These are phyloP conservation scores for Drosophila paramelanica DNA, from an alignment of 2,888 invertebrate species.

Conservation along the genomic window DNA sequence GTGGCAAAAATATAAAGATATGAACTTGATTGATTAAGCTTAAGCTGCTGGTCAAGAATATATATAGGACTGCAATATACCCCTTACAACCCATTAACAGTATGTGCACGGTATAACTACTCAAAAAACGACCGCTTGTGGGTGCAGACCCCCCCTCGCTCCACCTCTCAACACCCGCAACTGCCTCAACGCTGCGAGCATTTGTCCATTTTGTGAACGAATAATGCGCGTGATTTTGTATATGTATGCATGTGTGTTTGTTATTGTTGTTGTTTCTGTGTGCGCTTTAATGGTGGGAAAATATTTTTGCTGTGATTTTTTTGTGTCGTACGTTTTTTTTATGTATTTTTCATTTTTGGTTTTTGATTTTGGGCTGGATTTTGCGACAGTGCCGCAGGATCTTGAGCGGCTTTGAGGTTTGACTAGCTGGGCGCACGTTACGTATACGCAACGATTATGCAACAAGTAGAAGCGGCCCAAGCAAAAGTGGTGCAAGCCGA, in stretches of 20 bases:
- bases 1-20: too few relatives aligned
- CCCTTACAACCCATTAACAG: not conserved
- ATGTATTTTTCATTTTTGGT: constrained; percentile 23
- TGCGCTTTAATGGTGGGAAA: constrained; percentile 75
- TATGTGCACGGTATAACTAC: constrained; percentile 15
- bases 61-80: not conserved
- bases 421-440: constrained; percentile 38
- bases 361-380: constrained; percentile 37
- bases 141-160: constrained; percentile 40
- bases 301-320: constrained; percentile 64
- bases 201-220: constrained; percentile 64
- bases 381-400: constrained; percentile 51
- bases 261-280: constrained; percentile 37
- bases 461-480: constrained; percentile 46
- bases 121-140: constrained; percentile 48
- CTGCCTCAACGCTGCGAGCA: constrained; percentile 27
- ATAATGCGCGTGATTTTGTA: constrained; percentile 60
- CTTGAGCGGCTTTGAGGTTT: constrained; percentile 18
- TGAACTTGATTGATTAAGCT: too few relatives aligned
- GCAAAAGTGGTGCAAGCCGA: constrained; percentile 27
- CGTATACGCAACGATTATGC: constrained; percentile 61
- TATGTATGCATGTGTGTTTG: constrained; percentile 54
- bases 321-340: not conserved
- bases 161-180: not conserved
- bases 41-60: too few relatives aligned